These are phyloP conservation scores for Lepidotrigona ventralis DNA, from an alignment of 1,140 invertebrate genomes.

Conservation along the genomic window DNA sequence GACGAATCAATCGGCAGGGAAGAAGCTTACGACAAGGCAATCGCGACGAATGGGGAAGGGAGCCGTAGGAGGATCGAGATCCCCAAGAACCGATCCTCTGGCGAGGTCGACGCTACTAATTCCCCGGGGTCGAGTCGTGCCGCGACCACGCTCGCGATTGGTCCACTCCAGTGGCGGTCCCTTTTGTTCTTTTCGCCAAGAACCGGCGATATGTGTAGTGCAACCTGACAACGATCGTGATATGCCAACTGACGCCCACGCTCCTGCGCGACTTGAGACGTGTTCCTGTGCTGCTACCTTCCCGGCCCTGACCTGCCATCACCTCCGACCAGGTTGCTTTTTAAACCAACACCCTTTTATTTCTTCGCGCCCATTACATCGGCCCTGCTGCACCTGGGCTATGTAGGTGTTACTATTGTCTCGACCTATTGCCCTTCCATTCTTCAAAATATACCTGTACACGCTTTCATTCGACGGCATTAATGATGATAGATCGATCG, in stretches of 20 bases:
- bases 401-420: constrained; percentile 15
- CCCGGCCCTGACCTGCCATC: constrained; percentile 60
- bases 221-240: constrained; percentile 65
- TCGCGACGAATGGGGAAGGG: neutral
- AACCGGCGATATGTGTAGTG: constrained; percentile 58
- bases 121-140: constrained; percentile 62
- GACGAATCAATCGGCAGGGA: constrained; percentile 56
- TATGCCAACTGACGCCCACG: constrained; percentile 64
- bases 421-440: constrained; percentile 7
- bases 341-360: constrained; percentile 44
- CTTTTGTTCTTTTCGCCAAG: constrained; percentile 62
- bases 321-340: constrained; percentile 30
- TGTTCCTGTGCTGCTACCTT: constrained; percentile 60
- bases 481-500: constrained; percentile 35
- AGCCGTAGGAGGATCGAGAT: constrained; percentile 51
- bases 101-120: constrained; percentile 61
- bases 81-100: constrained; percentile 39
- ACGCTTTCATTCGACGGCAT: neutral
- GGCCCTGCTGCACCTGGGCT: neutral
- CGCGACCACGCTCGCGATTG: constrained; percentile 48
- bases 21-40: neutral
- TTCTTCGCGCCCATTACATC: constrained; percentile 17
- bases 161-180: constrained; percentile 48
- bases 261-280: constrained; percentile 57
- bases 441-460: constrained; percentile 34